Evolutionary conservation across 1,140 invertebrate species (phyloP), one percentile per base, ranked within the genome.

Genomic region (Ectropis grisescens): DNA sequence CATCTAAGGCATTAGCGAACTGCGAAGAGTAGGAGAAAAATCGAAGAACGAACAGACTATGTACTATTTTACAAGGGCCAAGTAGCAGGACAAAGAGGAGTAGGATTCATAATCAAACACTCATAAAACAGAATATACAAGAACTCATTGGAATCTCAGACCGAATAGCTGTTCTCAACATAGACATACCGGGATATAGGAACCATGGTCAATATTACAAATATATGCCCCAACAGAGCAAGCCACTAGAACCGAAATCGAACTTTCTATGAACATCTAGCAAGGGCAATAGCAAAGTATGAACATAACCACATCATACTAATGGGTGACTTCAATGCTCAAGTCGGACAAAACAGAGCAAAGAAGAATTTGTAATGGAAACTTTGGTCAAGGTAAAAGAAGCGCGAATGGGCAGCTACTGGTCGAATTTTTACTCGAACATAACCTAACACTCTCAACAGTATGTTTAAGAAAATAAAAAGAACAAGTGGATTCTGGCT

Each of bases 1-100:
- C 10, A 36, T 52, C 2, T 13, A 47, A 14, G 46, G 36, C 7
- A 37, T 49, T 7, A 46, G 41, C 10, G 42, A 49, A 14, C 22
- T 49, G 14, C 27, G 40, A 39, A 49, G 37, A 26, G 8, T 25
- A 11, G 50, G 35, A 31, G 50, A 45, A 42, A 27, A 16, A 52
- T 52, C 13, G 44, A 44, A 36, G 30, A 52, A 10, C 11, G 27
- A 8, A 12, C 12, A 2, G 14, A 38, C 12, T 40, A 47, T 15
- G 44, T 52, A 7, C 9, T 52, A 23, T 44, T 27, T 27, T 29
- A 52, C 12, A 47, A 43, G 37, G 40, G 39, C 3, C 16, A 44
- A 42, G 7, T 13, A 7, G 10, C 30, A 1, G 45, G 41, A 2
- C 34, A 41, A 23, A 34, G 24, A 28, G 49, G 41, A 40, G 41